Evolutionary conservation across 2,113 vertebrate genomes (phyloP).

Genomic region (Phocoena phocoena): DNA sequence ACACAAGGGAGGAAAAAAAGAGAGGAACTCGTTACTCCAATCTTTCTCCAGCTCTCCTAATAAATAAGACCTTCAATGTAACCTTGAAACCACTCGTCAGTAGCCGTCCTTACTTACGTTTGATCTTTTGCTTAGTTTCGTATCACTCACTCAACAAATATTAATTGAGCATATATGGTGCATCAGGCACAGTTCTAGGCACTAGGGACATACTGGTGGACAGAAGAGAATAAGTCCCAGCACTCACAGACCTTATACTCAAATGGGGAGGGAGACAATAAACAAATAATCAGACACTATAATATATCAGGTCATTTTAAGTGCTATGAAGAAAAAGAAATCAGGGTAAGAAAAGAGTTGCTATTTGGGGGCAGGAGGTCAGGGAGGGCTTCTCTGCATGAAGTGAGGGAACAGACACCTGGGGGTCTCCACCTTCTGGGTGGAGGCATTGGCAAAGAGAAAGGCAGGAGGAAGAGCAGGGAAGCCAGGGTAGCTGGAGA

Average conservation of each 20-base stretch:
- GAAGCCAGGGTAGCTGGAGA: neutral
- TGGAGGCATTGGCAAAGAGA: neutral
- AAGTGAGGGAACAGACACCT: neutral
- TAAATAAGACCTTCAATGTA: neutral
- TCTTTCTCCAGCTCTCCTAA: neutral
- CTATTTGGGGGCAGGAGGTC: neutral
- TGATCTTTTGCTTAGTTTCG: neutral
- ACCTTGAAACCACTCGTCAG: neutral
- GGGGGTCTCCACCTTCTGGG: neutral
- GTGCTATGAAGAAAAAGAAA: neutral
- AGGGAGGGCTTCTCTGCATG: neutral
- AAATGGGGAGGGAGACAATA: neutral
- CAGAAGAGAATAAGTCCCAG: neutral
- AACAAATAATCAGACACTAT: neutral
- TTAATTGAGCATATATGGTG: neutral
- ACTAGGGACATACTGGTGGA: neutral
- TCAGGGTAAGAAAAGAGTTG: neutral
- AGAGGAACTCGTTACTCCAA: neutral
- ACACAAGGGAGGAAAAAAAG: fast-evolving
- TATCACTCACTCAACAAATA: neutral
- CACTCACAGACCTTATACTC: neutral
- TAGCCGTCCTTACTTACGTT: neutral
- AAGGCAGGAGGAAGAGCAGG: neutral
- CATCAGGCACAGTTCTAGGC: neutral
- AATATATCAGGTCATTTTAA: neutral